Conservation (phyloP, 2,797 vertebrate species). For the Hirundo rustica region DNA sequence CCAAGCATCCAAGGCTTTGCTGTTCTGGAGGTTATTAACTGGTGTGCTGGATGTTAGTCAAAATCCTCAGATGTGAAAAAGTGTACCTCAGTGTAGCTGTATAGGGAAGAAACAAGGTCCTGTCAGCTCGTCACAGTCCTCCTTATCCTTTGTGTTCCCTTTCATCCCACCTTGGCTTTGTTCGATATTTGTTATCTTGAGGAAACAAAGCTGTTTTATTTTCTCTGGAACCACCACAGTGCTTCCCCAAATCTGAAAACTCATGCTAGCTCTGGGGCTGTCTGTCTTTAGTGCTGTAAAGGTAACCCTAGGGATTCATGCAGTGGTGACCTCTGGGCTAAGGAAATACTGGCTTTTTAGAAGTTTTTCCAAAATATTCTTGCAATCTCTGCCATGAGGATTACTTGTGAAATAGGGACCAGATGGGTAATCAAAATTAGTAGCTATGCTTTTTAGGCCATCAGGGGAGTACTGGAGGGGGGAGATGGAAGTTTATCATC, state of each 20-base stretch:
- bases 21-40: not conserved
- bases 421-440: constrained; percentile 32
- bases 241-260: not conserved
- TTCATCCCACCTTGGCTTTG: not conserved
- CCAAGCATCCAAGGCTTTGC: not conserved
- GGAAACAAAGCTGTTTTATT: not conserved
- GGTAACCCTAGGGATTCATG: not conserved
- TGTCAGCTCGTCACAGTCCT: not conserved
- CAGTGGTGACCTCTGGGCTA: not conserved
- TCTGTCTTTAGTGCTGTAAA: not conserved
- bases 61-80: not conserved
- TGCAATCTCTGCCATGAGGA: not conserved
- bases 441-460: constrained; percentile 37
- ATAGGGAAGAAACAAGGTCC: not conserved
- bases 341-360: not conserved
- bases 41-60: not conserved
- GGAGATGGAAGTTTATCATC: constrained; percentile 23
- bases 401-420: not conserved
- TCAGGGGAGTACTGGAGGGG: constrained; percentile 14
- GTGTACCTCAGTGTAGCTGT: not conserved
- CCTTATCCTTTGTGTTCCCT: not conserved
- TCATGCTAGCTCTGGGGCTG: not conserved
- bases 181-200: not conserved
- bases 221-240: not conserved
- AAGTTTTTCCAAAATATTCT: not conserved